These are phyloP conservation scores for Agapetus fuscipes DNA, from an alignment of 2,888 invertebrate species.

Conservation along the genomic window DNA sequence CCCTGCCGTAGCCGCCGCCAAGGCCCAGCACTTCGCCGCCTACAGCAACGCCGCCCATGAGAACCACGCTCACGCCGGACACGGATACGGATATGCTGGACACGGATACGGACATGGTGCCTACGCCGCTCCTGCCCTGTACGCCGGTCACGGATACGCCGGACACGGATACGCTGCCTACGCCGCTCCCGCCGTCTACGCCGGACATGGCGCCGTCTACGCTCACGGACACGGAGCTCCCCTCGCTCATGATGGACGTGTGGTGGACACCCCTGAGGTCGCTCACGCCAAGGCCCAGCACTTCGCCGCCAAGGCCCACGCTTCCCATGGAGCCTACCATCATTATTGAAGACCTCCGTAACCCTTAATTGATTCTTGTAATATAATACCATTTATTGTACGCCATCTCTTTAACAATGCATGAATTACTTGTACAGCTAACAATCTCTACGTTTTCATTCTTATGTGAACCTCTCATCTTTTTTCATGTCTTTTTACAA, in stretches of 20 bases:
- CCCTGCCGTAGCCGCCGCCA: slow-evolving; percentile 46
- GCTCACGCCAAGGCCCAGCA: slow-evolving; percentile 10
- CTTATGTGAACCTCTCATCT: no score
- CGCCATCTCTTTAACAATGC: no score
- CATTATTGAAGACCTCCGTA: slow-evolving; percentile 1
- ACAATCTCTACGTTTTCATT: no score
- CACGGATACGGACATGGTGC: no score
- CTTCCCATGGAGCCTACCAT: slow-evolving; percentile 7
- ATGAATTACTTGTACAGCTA: no score
- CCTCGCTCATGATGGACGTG: slow-evolving; percentile 15
- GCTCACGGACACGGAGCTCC: slow-evolving; percentile 5
- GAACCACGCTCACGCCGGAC: slow-evolving; percentile 25
- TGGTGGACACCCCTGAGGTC: slow-evolving; percentile 14
- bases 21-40: not conserved
- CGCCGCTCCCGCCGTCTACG: not conserved
- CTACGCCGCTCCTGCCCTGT: not conserved
- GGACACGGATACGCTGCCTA: not conserved
- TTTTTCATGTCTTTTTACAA: no score
- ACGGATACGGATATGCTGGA: no score
- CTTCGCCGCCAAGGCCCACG: slow-evolving; percentile 8
- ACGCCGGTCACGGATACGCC: no score
- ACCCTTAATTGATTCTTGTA: no score
- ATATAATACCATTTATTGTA: no score
- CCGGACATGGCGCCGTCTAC: not conserved
- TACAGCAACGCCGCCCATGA: slow-evolving; percentile 30